Base-by-base conservation (phyloP, 2,797 vertebrate species). In the Peromyscus nudipes region DNA sequence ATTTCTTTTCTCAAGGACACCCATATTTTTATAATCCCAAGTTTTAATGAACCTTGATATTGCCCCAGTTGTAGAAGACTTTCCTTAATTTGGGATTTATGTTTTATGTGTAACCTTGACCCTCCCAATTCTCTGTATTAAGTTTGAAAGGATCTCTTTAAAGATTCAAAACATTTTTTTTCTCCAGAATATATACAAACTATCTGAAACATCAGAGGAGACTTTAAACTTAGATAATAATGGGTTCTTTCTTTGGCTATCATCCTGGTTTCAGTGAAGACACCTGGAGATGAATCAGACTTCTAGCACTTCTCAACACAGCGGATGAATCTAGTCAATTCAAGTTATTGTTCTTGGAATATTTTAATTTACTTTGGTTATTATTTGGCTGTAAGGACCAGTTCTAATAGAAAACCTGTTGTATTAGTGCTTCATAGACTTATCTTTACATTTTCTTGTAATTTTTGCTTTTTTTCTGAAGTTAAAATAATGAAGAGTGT, bases 271-370 rank as follows among this genome's bases (percentile, higher is more conserved):
- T 94, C 84, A 94, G 85, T 67, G 69, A 92, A 67, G 57, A 57
- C 96, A 93, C 49, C 92, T 94, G 76, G 64, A 85, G 95, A 85
- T 67, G 52, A 93, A 62, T 60, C 57, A 89, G 31, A 95, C 40
- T 94, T 37, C 21, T 67, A 64, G 60, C 23, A 65, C 27, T 94
- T 97, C 87, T 86, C 65, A 95, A 60, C 31, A 90, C 23, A 84
- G 37, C 49, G 40, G 55, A 85, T 96, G 92, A 76, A 90, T 77
- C 40, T n/a, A 82, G 52, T 88, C 19, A 11, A 43, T 49, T 77
- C n/a, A 91, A 92, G 43, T 69, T 55, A 34, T 57, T 94, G 64
- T 91, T 91, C 34, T 79, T n/a, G 12, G 25, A 93, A 79, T 1
- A 27, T 19, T 71, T 86, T 21, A 89, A 49, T 88, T 96, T 82